Percentiles rank a stretch among this genome's conserved stretches.
phyloP scores from a whole-genome alignment of 2,888 invertebrate species.

The Ernsta delagoae region DNA sequence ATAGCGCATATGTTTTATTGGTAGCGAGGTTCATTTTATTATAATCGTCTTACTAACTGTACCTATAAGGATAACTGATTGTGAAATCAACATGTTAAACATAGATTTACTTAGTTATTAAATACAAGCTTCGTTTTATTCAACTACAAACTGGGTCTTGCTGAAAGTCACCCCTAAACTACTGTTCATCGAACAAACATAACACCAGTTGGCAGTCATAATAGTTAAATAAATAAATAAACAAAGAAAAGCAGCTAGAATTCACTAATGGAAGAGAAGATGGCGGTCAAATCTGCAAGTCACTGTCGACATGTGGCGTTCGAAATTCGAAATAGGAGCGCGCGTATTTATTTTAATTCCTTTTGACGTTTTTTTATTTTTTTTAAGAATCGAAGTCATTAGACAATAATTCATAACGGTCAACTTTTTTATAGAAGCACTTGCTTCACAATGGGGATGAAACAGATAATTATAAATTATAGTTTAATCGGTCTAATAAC shows the following conservation, averaged over 20 bases:
- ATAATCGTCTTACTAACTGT: too few species aligned
- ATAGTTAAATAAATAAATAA: slow-evolving; percentile 23
- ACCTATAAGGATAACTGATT: too few species aligned
- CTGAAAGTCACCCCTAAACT: too few species aligned
- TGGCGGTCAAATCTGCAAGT: slow-evolving; percentile 60
- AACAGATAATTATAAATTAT: slow-evolving; percentile 2
- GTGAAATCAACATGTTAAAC: too few species aligned
- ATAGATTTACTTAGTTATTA: too few species aligned
- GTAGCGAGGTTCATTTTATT: too few species aligned
- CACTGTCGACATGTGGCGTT: slow-evolving; percentile 76
- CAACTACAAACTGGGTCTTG: too few species aligned
- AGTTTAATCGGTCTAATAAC: slow-evolving; percentile 1
- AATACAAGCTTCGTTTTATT: too few species aligned
- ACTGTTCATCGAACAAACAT: too few species aligned
- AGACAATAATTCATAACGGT: slow-evolving; percentile 80
- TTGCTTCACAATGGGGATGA: slow-evolving; percentile 15
- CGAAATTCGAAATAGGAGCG: slow-evolving; percentile 62
- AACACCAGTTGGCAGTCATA: neutral
- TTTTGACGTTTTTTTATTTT: slow-evolving; percentile 42
- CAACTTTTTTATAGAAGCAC: slow-evolving; percentile 13
- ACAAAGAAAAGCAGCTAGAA: slow-evolving; percentile 18
- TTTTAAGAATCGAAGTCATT: slow-evolving; percentile 73
- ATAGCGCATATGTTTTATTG: too few species aligned
- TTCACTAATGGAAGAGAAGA: slow-evolving; percentile 1
- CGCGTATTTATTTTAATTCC: slow-evolving; percentile 57